Base-by-base conservation (phyloP, 2,113 vertebrate species). In the Pedionomus torquatus region DNA sequence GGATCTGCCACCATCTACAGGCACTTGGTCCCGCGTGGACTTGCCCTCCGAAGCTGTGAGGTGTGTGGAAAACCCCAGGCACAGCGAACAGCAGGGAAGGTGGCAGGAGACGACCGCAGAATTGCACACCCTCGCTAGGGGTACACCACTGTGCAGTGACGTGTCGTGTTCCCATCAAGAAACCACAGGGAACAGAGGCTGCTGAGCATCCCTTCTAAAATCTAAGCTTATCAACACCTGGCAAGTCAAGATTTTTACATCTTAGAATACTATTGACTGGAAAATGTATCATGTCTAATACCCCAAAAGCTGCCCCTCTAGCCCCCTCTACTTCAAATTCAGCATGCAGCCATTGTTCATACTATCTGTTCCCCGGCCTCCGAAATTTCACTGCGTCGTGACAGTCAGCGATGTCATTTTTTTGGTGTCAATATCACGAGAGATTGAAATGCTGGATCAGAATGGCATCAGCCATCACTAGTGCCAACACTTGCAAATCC, bases 401-500 rank as follows among this genome's bases (percentile, higher is more conserved):
- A 89, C 85, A 94, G 79, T 52, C 72, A 61, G 46, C 49, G 54
- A 91, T 93, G 64, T 23, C 11, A 21, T 60, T 63, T 86, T 74
- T 83, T 58, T 71, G 28, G 33, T 66, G 82, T 79, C 77, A 65
- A 2, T 61, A 87, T 46, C 49, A 61, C 3, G 4, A 58, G n/a
- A 79, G 51, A 79, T 55, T 71, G 64, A 91, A 81, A 81, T n/a
- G 18, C 28, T 51, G 41, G 54, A 74, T 66, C 60, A 69, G 86
- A 92, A 79, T 31, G 28, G 89, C 66, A 89, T 41, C 71, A 83
- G 81, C 41, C 49, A 44, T 49, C 85, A 63, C 58, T 60, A 83
- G 48, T 70, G 65, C 46, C 71, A 91, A 57, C 57, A 46, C 70
- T 83, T 89, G 39, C 66, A 93, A 82, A 93, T 69, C 51, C 75